Evolutionary conservation across 2,113 vertebrate genomes (phyloP).

Genomic region (Eidolon helvum): DNA sequence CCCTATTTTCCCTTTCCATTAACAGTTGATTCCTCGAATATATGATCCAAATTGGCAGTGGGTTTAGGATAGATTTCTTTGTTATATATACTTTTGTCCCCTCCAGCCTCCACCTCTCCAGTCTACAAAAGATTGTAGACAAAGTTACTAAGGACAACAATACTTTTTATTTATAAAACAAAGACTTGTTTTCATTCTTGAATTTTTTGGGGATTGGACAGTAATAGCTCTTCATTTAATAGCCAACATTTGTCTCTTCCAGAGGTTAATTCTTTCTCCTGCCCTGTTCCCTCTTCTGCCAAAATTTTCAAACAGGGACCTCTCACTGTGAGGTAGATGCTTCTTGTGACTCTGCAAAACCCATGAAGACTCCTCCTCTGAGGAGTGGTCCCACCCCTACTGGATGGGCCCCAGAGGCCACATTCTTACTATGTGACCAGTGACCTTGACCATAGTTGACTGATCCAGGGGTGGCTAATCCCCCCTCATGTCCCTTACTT

Average conservation of each 20-base stretch:
- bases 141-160: neutral
- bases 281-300: neutral
- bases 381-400: neutral
- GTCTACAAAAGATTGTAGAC: neutral
- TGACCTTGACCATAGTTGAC: neutral
- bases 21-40: neutral
- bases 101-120: neutral
- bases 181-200: neutral
- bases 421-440: neutral
- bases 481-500: neutral
- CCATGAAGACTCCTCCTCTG: neutral
- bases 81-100: neutral
- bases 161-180: neutral
- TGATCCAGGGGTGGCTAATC: neutral
- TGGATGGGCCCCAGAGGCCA: neutral
- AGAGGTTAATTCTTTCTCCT: neutral
- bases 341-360: neutral
- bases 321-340: neutral
- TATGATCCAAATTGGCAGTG: neutral
- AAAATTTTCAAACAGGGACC: neutral
- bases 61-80: neutral
- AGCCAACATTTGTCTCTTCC: neutral
- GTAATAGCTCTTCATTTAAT: neutral
- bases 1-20: neutral
- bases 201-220: neutral